phyloP scores from a whole-genome alignment of 2,113 vertebrate species.

The Elanus axillaris region DNA sequence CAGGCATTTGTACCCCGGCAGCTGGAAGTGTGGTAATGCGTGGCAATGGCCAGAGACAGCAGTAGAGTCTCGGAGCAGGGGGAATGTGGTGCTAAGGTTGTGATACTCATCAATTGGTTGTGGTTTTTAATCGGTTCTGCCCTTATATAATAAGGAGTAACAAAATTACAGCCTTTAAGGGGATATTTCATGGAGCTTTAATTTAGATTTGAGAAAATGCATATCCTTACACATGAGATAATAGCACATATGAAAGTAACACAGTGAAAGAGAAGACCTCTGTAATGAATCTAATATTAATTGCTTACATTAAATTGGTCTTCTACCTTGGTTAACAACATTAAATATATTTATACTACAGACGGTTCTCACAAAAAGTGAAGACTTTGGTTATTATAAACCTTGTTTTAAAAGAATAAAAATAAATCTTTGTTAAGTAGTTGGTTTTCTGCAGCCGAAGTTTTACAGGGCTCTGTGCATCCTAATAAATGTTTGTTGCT shows the following conservation, averaged over 20 bases:
- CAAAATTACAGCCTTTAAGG: not conserved
- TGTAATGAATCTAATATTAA: not conserved
- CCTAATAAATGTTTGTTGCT: not conserved
- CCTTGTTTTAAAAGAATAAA: not conserved
- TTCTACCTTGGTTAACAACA: not conserved
- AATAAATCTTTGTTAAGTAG: not conserved
- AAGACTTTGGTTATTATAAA: not conserved
- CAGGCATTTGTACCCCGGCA: too few species aligned
- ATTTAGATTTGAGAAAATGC: not conserved
- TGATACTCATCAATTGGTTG: accelerated
- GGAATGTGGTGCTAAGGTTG: too few species aligned
- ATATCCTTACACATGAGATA: not conserved
- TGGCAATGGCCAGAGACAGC: not conserved
- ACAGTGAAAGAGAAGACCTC: not conserved
- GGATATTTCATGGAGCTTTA: not conserved
- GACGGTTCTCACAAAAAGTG: not conserved
- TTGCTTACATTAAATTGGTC: not conserved
- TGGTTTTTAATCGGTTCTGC: not conserved
- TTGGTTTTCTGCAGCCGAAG: not conserved
- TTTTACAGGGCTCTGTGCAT: not conserved
- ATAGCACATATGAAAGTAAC: not conserved
- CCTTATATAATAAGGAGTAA: not conserved
- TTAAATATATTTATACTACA: not conserved
- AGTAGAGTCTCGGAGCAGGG: too few species aligned
- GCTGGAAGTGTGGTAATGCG: accelerated